A percentile compares a stretch with the other conserved stretches of the same genome.
phyloP scores from a whole-genome alignment of 2,113 vertebrate species.

The Porphyrio hochstetteri region DNA sequence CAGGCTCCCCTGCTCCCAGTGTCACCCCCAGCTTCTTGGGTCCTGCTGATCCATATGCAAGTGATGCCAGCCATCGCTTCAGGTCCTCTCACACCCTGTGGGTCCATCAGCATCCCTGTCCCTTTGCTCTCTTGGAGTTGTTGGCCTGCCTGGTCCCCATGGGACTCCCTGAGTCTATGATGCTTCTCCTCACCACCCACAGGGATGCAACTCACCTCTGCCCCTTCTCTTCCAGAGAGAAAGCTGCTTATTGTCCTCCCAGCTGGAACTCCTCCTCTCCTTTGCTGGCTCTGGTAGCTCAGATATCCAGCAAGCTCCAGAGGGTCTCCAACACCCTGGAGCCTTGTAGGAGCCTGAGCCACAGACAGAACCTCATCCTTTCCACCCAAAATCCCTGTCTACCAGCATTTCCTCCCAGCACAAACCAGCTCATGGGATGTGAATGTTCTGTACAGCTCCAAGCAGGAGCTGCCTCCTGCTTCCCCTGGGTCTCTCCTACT shows the following conservation, averaged over 20 bases:
- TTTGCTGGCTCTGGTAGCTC: not conserved
- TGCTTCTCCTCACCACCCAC: not conserved
- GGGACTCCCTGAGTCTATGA: not conserved
- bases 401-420: fast-evolving
- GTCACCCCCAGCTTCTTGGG: not conserved
- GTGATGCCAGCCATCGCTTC: not conserved
- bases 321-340: not conserved
- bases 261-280: not conserved
- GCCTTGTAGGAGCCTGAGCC: not conserved
- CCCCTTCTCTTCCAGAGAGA: not conserved
- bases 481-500: not conserved
- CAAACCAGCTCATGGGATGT: not conserved
- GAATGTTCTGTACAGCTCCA: fast-evolving
- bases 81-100: not conserved
- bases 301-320: not conserved
- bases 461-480: fast-evolving
- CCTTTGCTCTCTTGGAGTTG: not conserved
- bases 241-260: not conserved
- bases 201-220: not conserved
- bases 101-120: not conserved
- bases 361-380: not conserved
- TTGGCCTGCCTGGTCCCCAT: not conserved
- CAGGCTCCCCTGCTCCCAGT: not conserved
- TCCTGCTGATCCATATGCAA: not conserved
- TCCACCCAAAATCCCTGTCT: not conserved